Conservation (phyloP, 2,888 invertebrate genomes). For the Latrodectus elegans region DNA sequence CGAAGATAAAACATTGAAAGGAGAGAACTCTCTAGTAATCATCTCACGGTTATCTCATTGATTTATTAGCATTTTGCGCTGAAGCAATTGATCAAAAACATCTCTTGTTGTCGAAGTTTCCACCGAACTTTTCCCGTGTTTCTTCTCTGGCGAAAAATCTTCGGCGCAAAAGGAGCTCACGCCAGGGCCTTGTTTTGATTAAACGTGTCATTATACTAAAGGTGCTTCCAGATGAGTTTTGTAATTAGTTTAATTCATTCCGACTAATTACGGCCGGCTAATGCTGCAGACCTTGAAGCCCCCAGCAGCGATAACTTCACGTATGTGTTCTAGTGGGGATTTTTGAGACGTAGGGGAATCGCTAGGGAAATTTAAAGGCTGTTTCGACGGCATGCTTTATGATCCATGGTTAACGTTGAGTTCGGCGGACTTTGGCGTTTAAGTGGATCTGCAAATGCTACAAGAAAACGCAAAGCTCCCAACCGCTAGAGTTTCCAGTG, state of each 20-base stretch:
- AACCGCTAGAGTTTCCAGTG: neutral
- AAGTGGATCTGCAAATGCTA: neutral
- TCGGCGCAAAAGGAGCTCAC: conserved; percentile 13
- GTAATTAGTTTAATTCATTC: conserved; percentile 65
- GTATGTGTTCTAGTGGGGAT: neutral
- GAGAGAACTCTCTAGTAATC: neutral
- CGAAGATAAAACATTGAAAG: neutral
- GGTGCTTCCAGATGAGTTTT: conserved; percentile 51
- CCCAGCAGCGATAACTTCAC: neutral
- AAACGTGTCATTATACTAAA: conserved; percentile 56
- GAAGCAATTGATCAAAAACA: neutral
- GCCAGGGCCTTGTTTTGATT: conserved; percentile 40
- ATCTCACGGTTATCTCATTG: conserved; percentile 15
- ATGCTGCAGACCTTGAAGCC: neutral
- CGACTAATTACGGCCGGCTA: conserved; percentile 21
- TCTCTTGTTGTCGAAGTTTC: neutral
- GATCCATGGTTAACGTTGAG: conserved; percentile 22
- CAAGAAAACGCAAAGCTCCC: neutral
- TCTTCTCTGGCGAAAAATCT: neutral
- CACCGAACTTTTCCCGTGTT: neutral
- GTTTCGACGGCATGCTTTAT: conserved; percentile 34
- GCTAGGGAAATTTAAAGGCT: conserved; percentile 35
- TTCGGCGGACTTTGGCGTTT: conserved; percentile 2
- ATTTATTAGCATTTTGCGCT: conserved; percentile 16
- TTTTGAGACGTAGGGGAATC: neutral